Conservation (phyloP, 2,888 invertebrate species). For the Conus canariensis region DNA sequence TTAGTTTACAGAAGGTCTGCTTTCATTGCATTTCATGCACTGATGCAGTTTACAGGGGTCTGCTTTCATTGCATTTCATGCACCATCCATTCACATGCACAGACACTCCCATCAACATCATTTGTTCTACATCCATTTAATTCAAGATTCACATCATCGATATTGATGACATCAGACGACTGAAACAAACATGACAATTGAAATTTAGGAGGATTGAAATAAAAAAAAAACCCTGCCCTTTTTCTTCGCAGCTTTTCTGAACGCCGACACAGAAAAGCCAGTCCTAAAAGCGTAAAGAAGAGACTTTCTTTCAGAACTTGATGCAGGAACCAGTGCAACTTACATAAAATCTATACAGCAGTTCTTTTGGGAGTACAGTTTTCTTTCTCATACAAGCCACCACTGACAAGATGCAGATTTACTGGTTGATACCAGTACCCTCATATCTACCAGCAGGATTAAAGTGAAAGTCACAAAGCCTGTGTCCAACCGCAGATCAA, state of each 20-base stretch:
- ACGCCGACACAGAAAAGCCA: no score
- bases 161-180: neutral
- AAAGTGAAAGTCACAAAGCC: neutral
- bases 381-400: neutral
- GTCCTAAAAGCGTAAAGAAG: neutral
- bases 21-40: no score
- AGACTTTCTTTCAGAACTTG: neutral
- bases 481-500: neutral
- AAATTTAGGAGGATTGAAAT: neutral
- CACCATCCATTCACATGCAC: neutral
- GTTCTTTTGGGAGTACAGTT: no score
- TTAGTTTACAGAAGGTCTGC: no score
- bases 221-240: neutral
- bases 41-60: no score
- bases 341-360: neutral
- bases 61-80: no score
- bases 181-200: neutral
- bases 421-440: neutral
- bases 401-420: neutral
- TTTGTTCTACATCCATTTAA: neutral
- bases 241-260: neutral
- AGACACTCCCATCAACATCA: neutral
- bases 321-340: neutral
- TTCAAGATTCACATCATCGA: neutral
- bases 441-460: neutral